A percentile compares a stretch with the other conserved stretches of the same genome.
Conservation (phyloP, 2,888 invertebrate genomes). For the Caenorhabditis becei region DNA sequence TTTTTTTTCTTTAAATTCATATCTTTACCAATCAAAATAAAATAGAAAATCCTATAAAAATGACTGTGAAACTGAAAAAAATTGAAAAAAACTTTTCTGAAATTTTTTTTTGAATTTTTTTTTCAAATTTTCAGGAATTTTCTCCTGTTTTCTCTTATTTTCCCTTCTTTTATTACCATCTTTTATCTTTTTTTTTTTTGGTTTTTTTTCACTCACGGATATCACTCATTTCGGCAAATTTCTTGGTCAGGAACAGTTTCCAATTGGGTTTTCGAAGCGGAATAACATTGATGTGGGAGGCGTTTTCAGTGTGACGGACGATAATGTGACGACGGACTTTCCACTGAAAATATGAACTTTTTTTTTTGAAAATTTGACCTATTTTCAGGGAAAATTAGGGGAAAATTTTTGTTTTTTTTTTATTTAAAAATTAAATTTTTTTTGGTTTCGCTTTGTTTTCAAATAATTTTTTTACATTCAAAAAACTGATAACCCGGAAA, state of each 20-base stretch:
- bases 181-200: no score
- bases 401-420: no score
- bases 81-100: background rate
- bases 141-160: no score
- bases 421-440: no score
- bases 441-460: no score
- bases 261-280: background rate
- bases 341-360: slow-evolving; percentile 26
- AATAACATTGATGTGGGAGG: background rate
- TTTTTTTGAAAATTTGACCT: no score
- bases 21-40: background rate
- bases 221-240: background rate
- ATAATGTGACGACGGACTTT: slow-evolving; percentile 49
- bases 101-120: background rate
- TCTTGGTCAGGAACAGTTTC: background rate
- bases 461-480: no score
- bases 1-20: background rate
- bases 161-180: no score
- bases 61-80: background rate
- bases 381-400: no score
- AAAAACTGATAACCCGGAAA: no score
- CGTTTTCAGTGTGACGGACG: slow-evolving; percentile 9
- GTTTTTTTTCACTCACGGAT: no score
- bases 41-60: no score
- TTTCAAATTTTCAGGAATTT: background rate